phyloP scores from a whole-genome alignment of 2,113 vertebrate genomes.

The Oophaga pumilio region DNA sequence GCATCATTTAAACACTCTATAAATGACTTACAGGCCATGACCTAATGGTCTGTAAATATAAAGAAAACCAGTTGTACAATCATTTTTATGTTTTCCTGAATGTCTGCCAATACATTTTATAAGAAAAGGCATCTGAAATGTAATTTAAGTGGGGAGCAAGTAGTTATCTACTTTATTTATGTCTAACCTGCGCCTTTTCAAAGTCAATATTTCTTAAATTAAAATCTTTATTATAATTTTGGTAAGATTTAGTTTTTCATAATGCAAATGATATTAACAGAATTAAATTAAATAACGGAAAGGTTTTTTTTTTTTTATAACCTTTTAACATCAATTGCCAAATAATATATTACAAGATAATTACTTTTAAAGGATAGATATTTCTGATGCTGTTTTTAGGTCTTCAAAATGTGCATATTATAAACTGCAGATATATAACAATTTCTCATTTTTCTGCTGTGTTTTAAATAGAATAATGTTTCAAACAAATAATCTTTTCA shows the following conservation, averaged over 20 bases:
- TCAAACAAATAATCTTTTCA: no score
- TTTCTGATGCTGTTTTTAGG: no score
- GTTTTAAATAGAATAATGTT: no score
- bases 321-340: no score
- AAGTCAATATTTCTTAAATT: conserved; percentile 23
- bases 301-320: background rate
- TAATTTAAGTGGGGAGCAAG: background rate
- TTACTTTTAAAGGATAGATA: no score
- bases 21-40: conserved; percentile 44
- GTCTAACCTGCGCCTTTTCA: background rate
- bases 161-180: background rate
- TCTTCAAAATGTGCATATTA: background rate
- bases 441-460: no score
- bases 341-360: no score
- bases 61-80: conserved; percentile 15
- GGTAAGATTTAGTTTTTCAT: background rate
- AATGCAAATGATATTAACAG: background rate
- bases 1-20: conserved; percentile 47
- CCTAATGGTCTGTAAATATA: conserved; percentile 31
- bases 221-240: background rate
- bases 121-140: conserved; percentile 36
- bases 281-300: background rate
- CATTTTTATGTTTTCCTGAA: conserved; percentile 46
- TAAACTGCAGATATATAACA: background rate
- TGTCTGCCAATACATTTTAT: conserved; percentile 28